Percentiles rank a stretch among this genome's conserved stretches.
Conservation (phyloP, 2,888 invertebrate species). For the Lithophane ornitopus region DNA sequence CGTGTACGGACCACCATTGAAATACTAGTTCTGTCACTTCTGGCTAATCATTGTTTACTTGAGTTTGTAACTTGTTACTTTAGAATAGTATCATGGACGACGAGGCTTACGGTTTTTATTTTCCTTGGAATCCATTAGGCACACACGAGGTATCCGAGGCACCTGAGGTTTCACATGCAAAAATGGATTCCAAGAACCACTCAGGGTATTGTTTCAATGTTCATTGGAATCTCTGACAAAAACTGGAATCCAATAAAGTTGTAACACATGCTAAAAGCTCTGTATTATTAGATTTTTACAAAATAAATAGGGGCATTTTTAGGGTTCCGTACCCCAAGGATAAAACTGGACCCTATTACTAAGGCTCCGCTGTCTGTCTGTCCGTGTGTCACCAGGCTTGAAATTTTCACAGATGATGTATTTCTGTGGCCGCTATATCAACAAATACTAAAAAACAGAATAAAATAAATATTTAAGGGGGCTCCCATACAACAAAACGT, state of each 20-base stretch:
- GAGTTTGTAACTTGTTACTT: not conserved
- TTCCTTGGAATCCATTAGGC: not conserved
- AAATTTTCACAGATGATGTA: no score
- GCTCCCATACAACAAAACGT: no score
- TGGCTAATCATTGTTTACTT: not conserved
- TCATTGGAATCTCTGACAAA: not conserved
- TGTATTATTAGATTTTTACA: not conserved
- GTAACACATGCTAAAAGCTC: not conserved
- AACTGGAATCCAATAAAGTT: not conserved
- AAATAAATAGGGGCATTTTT: no score
- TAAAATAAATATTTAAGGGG: no score
- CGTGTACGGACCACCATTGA: not conserved
- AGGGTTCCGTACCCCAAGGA: no score
- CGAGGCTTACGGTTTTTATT: not conserved
- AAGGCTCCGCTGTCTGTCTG: no score
- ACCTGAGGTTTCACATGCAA: not conserved
- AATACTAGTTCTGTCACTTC: not conserved
- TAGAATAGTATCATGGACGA: not conserved
- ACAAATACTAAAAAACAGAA: no score
- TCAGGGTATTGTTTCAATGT: not conserved
- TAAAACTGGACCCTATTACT: no score
- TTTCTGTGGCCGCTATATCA: no score
- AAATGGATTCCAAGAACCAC: not conserved
- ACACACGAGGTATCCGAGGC: no score
- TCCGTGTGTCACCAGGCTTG: no score